A percentile compares a stretch with the other conserved stretches of the same genome.
Evolutionary conservation across 2,113 vertebrate species (phyloP).

Genomic region (Conger conger): DNA sequence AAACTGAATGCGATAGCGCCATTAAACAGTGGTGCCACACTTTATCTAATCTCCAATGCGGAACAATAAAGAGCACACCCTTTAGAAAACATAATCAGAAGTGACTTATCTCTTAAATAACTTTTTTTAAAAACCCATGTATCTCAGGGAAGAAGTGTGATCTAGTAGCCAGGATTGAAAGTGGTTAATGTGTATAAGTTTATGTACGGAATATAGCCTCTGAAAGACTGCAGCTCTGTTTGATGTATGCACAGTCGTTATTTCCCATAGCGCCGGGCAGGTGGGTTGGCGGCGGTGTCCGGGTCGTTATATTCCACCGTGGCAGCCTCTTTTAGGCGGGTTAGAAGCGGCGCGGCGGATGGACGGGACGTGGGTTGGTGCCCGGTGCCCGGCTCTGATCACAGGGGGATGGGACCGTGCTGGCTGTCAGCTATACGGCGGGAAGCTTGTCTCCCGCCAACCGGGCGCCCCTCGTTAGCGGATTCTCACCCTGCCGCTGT

Average conservation of each 20-base stretch:
- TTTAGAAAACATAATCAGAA: slow-evolving; percentile 34
- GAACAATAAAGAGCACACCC: slow-evolving; percentile 17
- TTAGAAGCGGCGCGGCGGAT: background rate
- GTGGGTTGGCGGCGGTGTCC: background rate
- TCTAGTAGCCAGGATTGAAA: background rate
- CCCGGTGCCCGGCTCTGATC: background rate
- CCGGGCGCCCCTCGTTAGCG: background rate
- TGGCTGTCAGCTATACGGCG: background rate
- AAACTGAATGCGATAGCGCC: slow-evolving; percentile 12
- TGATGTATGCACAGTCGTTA: slow-evolving; percentile 34
- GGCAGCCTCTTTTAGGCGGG: too few species aligned
- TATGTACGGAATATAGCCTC: slow-evolving; percentile 26
- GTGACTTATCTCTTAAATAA: slow-evolving; percentile 28
- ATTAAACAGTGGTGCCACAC: slow-evolving; percentile 27
- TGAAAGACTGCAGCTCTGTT: background rate
- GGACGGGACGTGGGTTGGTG: background rate
- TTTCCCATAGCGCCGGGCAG: slow-evolving; percentile 2
- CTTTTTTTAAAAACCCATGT: background rate
- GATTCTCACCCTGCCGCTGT: background rate
- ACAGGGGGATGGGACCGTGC: background rate
- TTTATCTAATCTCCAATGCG: slow-evolving; percentile 32
- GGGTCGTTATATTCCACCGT: too few species aligned
- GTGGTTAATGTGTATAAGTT: background rate
- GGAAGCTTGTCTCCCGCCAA: background rate
- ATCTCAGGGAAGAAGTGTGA: background rate